These are phyloP conservation scores for Brachionus calyciflorus DNA, from an alignment of 1,140 invertebrate species.

Conservation along the genomic window DNA sequence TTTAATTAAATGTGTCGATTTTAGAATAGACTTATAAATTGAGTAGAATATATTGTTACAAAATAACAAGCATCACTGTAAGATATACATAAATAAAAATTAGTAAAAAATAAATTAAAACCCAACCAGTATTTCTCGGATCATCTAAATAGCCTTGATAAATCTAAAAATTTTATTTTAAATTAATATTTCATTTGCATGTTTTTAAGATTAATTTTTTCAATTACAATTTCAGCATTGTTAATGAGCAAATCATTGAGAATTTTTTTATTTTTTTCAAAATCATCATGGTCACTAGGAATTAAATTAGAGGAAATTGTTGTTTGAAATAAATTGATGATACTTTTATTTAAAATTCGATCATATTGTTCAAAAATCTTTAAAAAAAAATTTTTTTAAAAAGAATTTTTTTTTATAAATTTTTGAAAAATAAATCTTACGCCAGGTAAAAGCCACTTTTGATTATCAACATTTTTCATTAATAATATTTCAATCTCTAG, in stretches of 20 bases:
- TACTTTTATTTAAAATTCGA: neutral
- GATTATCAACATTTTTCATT: conserved; percentile 21
- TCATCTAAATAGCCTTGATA: conserved; percentile 19
- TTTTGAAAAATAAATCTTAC: neutral
- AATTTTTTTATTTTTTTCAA: neutral
- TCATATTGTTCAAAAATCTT: neutral
- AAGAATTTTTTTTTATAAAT: neutral
- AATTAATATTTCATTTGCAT: too few species aligned
- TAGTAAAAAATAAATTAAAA: neutral
- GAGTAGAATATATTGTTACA: too few species aligned
- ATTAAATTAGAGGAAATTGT: too few species aligned
- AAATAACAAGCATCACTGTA: neutral
- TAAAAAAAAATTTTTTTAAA: too few species aligned
- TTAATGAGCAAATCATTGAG: neutral
- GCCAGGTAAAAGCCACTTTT: neutral
- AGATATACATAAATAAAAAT: neutral
- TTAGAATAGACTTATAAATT: too few species aligned
- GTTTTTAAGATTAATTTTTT: too few species aligned
- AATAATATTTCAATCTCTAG: neutral
- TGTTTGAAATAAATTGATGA: neutral
- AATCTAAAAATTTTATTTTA: neutral
- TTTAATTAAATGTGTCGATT: too few species aligned
- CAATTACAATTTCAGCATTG: neutral
- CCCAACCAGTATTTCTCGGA: conserved; percentile 5
- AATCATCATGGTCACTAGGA: too few species aligned